A percentile compares a stretch with the other conserved stretches of the same genome.
Evolutionary conservation across 2,113 vertebrate species (phyloP).

Genomic region (Chaetura pelagica): DNA sequence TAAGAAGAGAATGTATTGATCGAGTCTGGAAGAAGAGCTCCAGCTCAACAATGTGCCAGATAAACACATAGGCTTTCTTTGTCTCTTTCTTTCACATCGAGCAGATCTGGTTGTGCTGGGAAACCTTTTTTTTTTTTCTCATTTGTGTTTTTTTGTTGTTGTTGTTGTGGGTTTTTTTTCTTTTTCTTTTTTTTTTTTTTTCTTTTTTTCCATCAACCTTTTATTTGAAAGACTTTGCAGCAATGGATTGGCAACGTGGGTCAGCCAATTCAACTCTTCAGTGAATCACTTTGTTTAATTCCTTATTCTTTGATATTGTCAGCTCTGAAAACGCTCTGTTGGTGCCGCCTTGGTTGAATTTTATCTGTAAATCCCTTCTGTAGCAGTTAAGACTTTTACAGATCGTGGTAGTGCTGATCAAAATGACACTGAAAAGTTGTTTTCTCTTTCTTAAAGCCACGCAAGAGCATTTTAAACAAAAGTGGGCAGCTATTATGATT

Average conservation of each 20-base stretch:
- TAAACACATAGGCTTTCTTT: not conserved
- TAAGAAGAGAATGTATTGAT: slow-evolving; percentile 36
- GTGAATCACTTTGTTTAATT: slow-evolving; percentile 22
- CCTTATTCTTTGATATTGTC: not conserved
- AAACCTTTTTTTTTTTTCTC: not conserved
- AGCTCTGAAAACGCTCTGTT: not conserved
- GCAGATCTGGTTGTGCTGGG: not conserved
- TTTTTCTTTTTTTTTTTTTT: not conserved
- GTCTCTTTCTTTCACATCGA: not conserved
- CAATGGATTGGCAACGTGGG: not conserved
- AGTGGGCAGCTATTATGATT: not conserved
- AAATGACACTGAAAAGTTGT: slow-evolving; percentile 17
- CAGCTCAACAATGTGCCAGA: not conserved
- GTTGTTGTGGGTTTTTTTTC: too few relatives aligned
- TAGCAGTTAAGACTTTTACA: slow-evolving; percentile 1
- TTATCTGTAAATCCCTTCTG: slow-evolving; percentile 5
- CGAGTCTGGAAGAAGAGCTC: slow-evolving; percentile 21
- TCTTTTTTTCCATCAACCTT: not conserved
- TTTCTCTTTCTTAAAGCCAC: slow-evolving; percentile 36
- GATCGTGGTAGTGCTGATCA: slow-evolving; percentile 39
- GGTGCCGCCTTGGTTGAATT: not conserved
- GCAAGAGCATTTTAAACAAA: not conserved
- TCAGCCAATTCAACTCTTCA: not conserved
- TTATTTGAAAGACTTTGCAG: not conserved
- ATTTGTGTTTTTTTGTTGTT: not conserved